Conservation (phyloP, 2,113 vertebrate species). For the Isichthys henryi region DNA sequence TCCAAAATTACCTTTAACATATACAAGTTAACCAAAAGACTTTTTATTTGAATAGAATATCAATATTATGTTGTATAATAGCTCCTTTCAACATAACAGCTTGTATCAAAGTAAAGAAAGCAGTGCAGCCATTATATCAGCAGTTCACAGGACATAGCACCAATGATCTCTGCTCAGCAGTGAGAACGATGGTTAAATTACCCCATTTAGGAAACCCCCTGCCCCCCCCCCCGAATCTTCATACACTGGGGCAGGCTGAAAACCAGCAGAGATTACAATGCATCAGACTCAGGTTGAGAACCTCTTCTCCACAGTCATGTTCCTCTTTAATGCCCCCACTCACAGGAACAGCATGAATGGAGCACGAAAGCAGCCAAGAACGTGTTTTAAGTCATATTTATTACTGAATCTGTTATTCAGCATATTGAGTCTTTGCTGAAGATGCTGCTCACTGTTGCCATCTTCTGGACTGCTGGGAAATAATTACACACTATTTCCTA, state of each 20-base stretch:
- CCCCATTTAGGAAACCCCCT: neutral
- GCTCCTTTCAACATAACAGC: neutral
- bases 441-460: constrained; percentile 72
- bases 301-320: constrained; percentile 45
- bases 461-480: constrained; percentile 60
- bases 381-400: constrained; percentile 75
- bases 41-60: neutral
- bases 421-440: constrained; percentile 76
- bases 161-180: neutral
- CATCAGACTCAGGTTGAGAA: neutral
- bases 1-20: neutral
- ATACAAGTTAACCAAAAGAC: neutral
- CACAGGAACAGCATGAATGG: constrained; percentile 68
- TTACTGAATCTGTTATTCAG: constrained; percentile 83
- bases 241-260: neutral
- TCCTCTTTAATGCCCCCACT: constrained; percentile 67
- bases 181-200: neutral
- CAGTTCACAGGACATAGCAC: neutral
- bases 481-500: neutral
- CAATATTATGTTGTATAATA: neutral
- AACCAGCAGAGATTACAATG: neutral
- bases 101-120: neutral
- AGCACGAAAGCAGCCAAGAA: constrained; percentile 17
- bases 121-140: neutral
- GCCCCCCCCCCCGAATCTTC: neutral